phyloP scores from a whole-genome alignment of 2,888 invertebrate species.

The Dryocosmus kuriphilus region DNA sequence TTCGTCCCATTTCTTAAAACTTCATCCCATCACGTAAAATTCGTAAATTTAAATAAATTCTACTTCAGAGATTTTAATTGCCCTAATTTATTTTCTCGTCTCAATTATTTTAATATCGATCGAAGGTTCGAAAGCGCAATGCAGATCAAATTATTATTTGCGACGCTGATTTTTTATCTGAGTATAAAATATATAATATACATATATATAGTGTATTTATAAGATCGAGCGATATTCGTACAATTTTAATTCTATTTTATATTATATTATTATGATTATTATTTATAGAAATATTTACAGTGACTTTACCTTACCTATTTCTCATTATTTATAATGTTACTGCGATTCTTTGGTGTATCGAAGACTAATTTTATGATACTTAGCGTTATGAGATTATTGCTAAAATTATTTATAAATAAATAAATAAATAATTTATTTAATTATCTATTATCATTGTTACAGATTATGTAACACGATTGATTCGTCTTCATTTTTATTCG shows the following conservation, averaged over 20 bases:
- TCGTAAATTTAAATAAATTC: background rate
- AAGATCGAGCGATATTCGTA: slow-evolving; percentile 26
- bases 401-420: slow-evolving; percentile 20
- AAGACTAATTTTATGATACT: slow-evolving; percentile 27
- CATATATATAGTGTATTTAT: slow-evolving; percentile 16
- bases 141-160: slow-evolving; percentile 25
- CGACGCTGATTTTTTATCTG: slow-evolving; percentile 15
- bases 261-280: slow-evolving; percentile 4
- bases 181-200: slow-evolving; percentile 34
- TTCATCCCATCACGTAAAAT: background rate
- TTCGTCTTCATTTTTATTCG: background rate
- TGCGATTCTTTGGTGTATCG: slow-evolving; percentile 33
- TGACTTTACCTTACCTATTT: slow-evolving; percentile 9
- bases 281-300: slow-evolving; percentile 31
- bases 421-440: background rate
- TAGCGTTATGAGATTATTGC: background rate
- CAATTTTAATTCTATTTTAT: background rate
- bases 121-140: slow-evolving; percentile 5
- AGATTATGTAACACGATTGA: slow-evolving; percentile 8
- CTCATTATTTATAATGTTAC: slow-evolving; percentile 20
- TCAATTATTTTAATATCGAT: background rate
- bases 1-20: background rate
- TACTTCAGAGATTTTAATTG: background rate
- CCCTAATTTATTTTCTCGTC: background rate
- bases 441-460: background rate